Percentiles rank a stretch among this genome's conserved stretches.
Evolutionary conservation across 2,797 vertebrate genomes (phyloP).

Genomic region (Poecilia velifera): DNA sequence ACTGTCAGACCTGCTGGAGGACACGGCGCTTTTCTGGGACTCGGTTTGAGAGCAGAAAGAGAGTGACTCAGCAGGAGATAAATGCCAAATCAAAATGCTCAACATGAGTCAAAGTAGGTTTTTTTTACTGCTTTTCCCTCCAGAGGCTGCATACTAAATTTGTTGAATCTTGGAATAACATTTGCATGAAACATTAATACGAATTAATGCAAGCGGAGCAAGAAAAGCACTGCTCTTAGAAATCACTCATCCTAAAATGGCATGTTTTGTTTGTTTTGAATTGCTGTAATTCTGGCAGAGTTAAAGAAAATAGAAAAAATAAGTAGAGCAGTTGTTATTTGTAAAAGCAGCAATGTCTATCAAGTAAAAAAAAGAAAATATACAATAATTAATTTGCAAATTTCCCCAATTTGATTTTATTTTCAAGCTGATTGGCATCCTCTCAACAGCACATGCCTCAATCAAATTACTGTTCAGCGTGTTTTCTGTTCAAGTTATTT

Average conservation of each 20-base stretch:
- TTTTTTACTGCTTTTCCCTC: neutral
- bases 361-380: neutral
- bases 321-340: neutral
- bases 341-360: neutral
- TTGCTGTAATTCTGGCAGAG: neutral
- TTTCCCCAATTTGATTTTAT: neutral
- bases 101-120: slow-evolving; percentile 7
- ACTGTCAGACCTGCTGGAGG: slow-evolving; percentile 28
- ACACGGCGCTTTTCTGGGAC: slow-evolving; percentile 18
- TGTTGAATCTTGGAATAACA: slow-evolving; percentile 7
- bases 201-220: slow-evolving; percentile 22
- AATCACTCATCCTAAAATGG: neutral
- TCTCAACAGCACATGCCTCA: slow-evolving; percentile 21
- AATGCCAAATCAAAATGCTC: slow-evolving; percentile 12
- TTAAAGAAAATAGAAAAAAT: neutral
- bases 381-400: neutral
- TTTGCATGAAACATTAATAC: slow-evolving; percentile 14
- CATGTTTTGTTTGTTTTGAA: neutral
- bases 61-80: slow-evolving; percentile 29
- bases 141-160: slow-evolving; percentile 37
- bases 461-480: slow-evolving; percentile 38
- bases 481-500: slow-evolving; percentile 55
- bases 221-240: neutral
- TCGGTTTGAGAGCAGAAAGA: slow-evolving; percentile 3
- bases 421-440: slow-evolving; percentile 8